These are phyloP conservation scores for Glossophaga mutica DNA, from an alignment of 2,797 vertebrate species.

Conservation along the genomic window DNA sequence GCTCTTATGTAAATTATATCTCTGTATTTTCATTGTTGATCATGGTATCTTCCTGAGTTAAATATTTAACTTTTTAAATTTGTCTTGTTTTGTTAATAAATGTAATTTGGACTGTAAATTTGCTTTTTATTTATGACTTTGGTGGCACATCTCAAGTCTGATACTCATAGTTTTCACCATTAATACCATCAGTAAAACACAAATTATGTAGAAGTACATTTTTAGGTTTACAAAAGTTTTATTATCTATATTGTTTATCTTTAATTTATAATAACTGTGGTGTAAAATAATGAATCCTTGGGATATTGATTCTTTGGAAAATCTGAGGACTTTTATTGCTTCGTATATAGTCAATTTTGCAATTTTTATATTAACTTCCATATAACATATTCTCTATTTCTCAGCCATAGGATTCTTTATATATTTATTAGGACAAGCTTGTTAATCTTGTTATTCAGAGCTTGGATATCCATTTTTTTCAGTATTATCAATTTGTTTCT, in stretches of 20 bases:
- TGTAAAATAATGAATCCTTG: too few relatives aligned
- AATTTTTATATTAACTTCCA: neutral
- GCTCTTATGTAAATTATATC: neutral
- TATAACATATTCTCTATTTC: neutral
- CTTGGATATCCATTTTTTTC: neutral
- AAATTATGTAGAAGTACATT: too few relatives aligned
- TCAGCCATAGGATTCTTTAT: neutral
- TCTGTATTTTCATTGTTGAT: neutral
- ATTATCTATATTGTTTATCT: too few relatives aligned
- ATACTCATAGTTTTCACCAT: too few relatives aligned
- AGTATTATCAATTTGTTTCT: neutral
- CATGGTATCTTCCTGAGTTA: neutral
- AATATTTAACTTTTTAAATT: neutral
- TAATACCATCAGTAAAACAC: too few relatives aligned
- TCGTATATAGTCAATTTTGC: neutral
- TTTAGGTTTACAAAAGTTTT: too few relatives aligned
- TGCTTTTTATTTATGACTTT: neutral
- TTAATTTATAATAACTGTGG: too few relatives aligned
- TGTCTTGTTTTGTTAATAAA: neutral
- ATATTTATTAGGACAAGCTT: neutral
- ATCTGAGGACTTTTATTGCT: neutral
- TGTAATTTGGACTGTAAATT: too few relatives aligned
- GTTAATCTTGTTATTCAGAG: neutral
- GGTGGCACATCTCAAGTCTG: neutral
- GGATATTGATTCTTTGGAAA: neutral